Evolutionary conservation across 2,888 invertebrate species (phyloP), one percentile per base, ranked within the genome.

Genomic region (Drosophila bunnanda): DNA sequence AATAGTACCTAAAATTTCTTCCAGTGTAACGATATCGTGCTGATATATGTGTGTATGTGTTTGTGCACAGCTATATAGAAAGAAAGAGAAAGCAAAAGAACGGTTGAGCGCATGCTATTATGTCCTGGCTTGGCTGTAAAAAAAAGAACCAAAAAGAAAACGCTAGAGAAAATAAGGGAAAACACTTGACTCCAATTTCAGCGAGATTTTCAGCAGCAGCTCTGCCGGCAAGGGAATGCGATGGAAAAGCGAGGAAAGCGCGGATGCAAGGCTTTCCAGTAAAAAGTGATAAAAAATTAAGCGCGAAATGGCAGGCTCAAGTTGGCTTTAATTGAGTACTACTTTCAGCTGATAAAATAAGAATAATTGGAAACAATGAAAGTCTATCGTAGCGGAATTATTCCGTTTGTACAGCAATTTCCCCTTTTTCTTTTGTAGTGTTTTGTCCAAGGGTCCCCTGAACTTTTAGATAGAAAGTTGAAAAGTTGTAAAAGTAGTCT

Each of bases 71-170:
- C 28, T 8, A 20, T n/a, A 54, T 22, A 28, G 10, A 20, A 22
- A 12, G 43, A 43, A 50, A 30, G 22, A 65, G 38, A 34, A 17
- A 38, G 6, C 38, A 2, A 46, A 52, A 15, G 32, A 54, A 54
- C 36, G 43, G 76, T 15, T 38, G 38, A 54, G 61, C 62, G 55
- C 64, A 81, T 71, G 81, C 77, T 69, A 77, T 82, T 88, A 77
- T 79, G 77, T 75, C 64, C 75, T 73, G 77, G 88, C 53, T 50
- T 73, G 77, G 88, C 41, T 58, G 76, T 75, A 67, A 67, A 68
- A 68, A 67, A 52, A 68, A 60, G 76, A 44, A 25, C 8, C 20
- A 58, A 59, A 60, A 70, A 48, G 28, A 25, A 39, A 57, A 70
- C 39, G 58, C 46, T 32, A 28, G 32, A 20, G 44, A 69, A 66